These are phyloP conservation scores for Plecotus auritus DNA, from an alignment of 2,113 vertebrate species.

Conservation along the genomic window DNA sequence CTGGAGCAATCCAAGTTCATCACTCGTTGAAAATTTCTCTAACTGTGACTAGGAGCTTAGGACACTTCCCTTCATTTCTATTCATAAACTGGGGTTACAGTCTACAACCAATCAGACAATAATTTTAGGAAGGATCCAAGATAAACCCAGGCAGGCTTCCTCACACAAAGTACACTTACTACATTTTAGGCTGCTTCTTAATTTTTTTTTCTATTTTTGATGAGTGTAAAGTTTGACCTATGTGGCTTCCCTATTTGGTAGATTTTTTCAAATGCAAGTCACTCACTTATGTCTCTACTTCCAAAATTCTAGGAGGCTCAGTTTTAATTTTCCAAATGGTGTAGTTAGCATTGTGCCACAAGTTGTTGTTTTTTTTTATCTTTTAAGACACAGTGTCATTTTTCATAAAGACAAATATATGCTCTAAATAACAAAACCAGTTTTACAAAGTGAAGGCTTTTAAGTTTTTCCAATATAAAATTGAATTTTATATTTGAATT, in stretches of 20 bases:
- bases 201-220: not conserved
- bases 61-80: not conserved
- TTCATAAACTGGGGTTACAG: not conserved
- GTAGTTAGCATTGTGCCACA: not conserved
- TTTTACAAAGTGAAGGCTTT: not conserved
- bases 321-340: not conserved
- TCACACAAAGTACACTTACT: not conserved
- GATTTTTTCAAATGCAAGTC: not conserved
- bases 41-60: not conserved
- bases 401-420: conserved; percentile 20
- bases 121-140: not conserved
- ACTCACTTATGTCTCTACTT: not conserved
- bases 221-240: not conserved
- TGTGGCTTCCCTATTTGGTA: not conserved
- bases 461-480: conserved; percentile 1
- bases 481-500: conserved; percentile 20
- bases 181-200: not conserved
- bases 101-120: not conserved
- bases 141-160: not conserved
- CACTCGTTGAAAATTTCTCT: not conserved
- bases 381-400: not conserved
- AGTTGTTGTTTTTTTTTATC: not conserved
- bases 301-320: not conserved
- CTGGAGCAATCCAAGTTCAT: not conserved
- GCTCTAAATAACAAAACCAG: not conserved